A percentile compares a stretch with the other conserved stretches of the same genome.
Evolutionary conservation across 2,888 invertebrate genomes (phyloP).

Genomic region (Smittia aterrima): DNA sequence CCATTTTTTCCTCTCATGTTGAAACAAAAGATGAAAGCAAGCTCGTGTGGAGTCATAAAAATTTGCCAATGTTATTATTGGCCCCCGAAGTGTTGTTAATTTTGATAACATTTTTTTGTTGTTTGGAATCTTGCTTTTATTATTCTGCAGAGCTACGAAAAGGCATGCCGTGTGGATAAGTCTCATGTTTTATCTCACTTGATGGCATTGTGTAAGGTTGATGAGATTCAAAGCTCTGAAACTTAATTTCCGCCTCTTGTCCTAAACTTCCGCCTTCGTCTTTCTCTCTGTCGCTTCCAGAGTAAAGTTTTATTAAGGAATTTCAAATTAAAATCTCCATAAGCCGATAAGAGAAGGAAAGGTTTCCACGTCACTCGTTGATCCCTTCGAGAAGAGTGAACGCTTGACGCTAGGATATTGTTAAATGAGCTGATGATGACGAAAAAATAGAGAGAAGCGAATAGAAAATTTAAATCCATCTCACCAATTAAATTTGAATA

Average conservation of each 20-base stretch:
- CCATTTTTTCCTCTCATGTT: background rate
- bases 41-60: slow-evolving; percentile 10
- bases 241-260: slow-evolving; percentile 5
- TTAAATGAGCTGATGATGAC: slow-evolving; percentile 15
- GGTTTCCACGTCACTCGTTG: background rate
- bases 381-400: background rate
- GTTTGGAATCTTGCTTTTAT: slow-evolving; percentile 7
- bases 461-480: slow-evolving; percentile 13
- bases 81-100: slow-evolving; percentile 14
- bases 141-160: background rate
- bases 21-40: slow-evolving; percentile 16
- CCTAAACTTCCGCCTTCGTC: background rate
- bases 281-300: background rate
- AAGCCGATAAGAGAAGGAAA: slow-evolving; percentile 1
- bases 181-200: background rate
- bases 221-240: background rate
- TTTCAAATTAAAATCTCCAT: slow-evolving; percentile 22
- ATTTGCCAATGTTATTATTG: slow-evolving; percentile 14
- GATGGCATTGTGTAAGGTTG: background rate
- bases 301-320: background rate
- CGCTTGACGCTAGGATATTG: too few relatives aligned
- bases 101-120: slow-evolving; percentile 27
- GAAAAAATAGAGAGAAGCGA: background rate
- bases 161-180: background rate
- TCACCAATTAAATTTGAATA: slow-evolving; percentile 22